Evolutionary conservation across 2,888 invertebrate genomes (phyloP).

Genomic region (Hydropsyche betteni): DNA sequence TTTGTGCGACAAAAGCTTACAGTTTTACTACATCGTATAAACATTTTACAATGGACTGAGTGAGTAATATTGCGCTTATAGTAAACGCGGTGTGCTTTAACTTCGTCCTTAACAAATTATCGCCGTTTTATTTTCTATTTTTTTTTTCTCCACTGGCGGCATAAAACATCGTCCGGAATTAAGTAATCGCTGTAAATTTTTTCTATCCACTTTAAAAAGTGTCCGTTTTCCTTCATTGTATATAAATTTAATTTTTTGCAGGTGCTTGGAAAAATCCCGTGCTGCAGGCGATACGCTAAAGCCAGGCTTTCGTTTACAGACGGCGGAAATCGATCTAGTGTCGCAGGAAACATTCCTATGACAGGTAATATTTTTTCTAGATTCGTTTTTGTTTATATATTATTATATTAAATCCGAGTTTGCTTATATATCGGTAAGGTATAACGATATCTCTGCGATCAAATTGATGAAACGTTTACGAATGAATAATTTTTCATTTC

Average conservation of each 20-base stretch:
- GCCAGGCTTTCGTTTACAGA: constrained; percentile 44
- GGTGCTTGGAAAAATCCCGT: constrained; percentile 44
- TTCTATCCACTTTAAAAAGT: neutral
- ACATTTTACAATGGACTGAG: too few relatives aligned
- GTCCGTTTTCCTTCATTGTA: neutral
- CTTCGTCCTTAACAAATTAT: too few relatives aligned
- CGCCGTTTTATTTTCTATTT: neutral
- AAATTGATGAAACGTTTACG: too few relatives aligned
- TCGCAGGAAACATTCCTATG: constrained; percentile 48
- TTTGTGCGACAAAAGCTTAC: too few relatives aligned
- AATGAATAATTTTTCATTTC: too few relatives aligned
- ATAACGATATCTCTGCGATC: too few relatives aligned
- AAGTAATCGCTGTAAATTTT: neutral
- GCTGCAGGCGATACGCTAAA: constrained; percentile 48
- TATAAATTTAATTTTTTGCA: constrained; percentile 39
- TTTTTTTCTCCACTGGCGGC: neutral
- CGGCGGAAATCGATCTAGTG: constrained; percentile 43
- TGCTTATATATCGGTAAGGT: too few relatives aligned
- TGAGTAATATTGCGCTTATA: too few relatives aligned
- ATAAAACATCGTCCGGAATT: neutral
- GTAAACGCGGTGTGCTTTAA: too few relatives aligned
- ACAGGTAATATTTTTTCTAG: constrained; percentile 43
- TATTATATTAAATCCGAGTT: too few relatives aligned
- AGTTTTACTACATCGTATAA: too few relatives aligned
- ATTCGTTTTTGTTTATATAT: neutral